A percentile compares a stretch with the other conserved stretches of the same genome.
These are phyloP conservation scores for Cheilosia variabilis DNA, from an alignment of 2,888 invertebrate genomes.

Conservation along the genomic window DNA sequence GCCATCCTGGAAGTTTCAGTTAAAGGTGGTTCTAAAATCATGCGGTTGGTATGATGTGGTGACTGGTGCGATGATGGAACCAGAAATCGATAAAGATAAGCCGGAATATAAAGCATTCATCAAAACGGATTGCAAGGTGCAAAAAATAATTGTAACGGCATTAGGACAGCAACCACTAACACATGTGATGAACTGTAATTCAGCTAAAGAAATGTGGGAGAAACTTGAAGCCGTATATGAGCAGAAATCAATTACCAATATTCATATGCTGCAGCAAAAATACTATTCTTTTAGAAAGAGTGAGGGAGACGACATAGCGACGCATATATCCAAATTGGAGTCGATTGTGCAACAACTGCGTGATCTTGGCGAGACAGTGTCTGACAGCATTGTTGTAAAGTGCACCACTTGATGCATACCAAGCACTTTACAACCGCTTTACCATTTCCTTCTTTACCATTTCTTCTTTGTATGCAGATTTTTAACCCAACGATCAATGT, in stretches of 20 bases:
- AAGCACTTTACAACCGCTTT: too few species aligned
- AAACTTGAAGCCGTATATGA: conserved; percentile 77
- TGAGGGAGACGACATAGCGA: conserved; percentile 56
- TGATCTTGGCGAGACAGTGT: conserved; percentile 54
- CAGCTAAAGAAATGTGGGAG: conserved; percentile 58
- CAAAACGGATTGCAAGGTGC: neutral
- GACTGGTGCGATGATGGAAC: neutral
- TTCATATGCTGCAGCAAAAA: conserved; percentile 78
- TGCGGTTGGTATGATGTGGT: neutral
- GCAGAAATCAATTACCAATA: conserved; percentile 77
- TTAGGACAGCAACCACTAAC: conserved; percentile 11
- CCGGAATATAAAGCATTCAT: neutral
- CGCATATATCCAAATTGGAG: conserved; percentile 57
- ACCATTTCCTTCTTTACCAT: too few species aligned
- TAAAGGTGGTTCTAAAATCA: too few species aligned
- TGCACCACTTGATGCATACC: too few species aligned
- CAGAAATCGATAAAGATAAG: neutral
- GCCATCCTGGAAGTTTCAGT: too few species aligned
- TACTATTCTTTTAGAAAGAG: conserved; percentile 65
- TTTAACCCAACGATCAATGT: too few species aligned
- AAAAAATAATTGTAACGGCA: neutral
- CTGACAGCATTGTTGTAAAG: too few species aligned
- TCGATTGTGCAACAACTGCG: conserved; percentile 48
- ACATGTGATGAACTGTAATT: conserved; percentile 18
- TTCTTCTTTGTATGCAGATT: too few species aligned